Evolutionary conservation across 2,888 invertebrate genomes (phyloP).

Genomic region (Netelia melanura): DNA sequence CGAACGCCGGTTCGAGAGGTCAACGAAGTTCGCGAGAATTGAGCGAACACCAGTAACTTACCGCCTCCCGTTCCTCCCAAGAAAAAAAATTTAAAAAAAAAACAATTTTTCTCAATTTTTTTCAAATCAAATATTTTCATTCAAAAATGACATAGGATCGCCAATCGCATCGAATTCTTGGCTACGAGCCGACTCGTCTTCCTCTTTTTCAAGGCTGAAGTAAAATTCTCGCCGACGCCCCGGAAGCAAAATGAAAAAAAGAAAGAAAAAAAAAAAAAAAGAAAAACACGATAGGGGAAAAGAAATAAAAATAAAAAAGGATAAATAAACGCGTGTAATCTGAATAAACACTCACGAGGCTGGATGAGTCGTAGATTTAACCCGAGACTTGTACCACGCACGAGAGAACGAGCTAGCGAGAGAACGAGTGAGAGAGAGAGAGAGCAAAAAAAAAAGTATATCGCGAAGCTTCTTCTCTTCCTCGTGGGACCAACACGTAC

Average conservation of each 20-base stretch:
- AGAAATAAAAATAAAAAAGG: slow-evolving; percentile 21
- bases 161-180: too few species aligned
- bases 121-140: too few species aligned
- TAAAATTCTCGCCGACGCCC: neutral
- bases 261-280: neutral
- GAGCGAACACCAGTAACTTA: neutral
- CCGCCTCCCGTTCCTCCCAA: too few species aligned
- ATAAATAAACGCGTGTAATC: slow-evolving; percentile 61
- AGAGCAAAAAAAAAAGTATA: slow-evolving; percentile 35
- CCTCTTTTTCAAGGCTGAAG: too few species aligned
- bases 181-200: too few species aligned
- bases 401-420: slow-evolving; percentile 23
- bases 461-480: slow-evolving; percentile 49
- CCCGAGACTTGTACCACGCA: slow-evolving; percentile 70
- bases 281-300: neutral
- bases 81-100: neutral
- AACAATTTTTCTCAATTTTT: neutral
- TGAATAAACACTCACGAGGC: slow-evolving; percentile 65
- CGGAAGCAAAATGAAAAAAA: slow-evolving; percentile 2
- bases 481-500: slow-evolving; percentile 66
- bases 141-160: too few species aligned
- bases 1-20: neutral
- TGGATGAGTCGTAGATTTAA: slow-evolving; percentile 73
- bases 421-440: neutral
- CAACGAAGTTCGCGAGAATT: neutral